These are phyloP conservation scores for Catocala nupta DNA, from an alignment of 2,888 invertebrate genomes.

Conservation along the genomic window DNA sequence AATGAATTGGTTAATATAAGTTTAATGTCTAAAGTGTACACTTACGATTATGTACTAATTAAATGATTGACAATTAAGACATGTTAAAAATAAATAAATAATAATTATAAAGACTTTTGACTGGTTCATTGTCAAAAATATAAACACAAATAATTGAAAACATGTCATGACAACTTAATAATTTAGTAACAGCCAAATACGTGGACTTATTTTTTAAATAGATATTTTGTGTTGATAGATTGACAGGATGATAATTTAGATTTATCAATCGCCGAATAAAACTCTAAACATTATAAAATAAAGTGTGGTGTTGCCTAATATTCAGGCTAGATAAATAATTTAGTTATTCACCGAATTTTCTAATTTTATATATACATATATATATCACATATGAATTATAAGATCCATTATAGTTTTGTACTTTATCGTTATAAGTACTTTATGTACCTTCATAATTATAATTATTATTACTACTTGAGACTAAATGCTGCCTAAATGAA, in stretches of 20 bases:
- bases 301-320: too few relatives aligned
- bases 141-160: too few relatives aligned
- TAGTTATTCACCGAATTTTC: neutral
- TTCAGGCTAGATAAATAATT: constrained; percentile 2
- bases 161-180: too few relatives aligned
- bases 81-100: constrained; percentile 1
- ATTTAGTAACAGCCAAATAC: too few relatives aligned
- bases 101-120: neutral
- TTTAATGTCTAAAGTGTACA: constrained; percentile 1
- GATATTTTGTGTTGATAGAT: too few relatives aligned
- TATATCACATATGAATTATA: neutral
- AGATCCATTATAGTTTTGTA: constrained; percentile 4
- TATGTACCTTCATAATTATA: neutral
- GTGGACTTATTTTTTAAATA: too few relatives aligned
- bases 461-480: neutral
- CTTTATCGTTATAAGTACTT: neutral
- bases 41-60: constrained; percentile 7
- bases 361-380: constrained; percentile 3
- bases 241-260: too few relatives aligned
- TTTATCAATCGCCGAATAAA: too few relatives aligned
- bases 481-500: constrained; percentile 3
- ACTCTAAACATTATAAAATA: too few relatives aligned
- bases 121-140: neutral
- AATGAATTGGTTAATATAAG: neutral
- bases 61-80: neutral